phyloP scores from a whole-genome alignment of 1,140 invertebrate species.

The Pogonomyrmex californicus region DNA sequence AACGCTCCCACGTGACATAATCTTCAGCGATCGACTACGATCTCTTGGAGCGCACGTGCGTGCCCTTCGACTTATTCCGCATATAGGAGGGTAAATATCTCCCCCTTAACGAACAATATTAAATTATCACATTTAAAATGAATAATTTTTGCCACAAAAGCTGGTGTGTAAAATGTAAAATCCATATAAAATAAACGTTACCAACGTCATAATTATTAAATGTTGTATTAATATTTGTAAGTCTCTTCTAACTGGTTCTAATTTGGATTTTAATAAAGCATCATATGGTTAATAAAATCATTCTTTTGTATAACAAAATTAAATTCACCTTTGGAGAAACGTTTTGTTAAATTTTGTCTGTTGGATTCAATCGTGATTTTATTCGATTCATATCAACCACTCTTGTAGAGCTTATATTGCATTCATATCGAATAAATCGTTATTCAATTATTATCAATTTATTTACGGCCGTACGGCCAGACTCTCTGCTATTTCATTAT shows the following conservation, averaged over 20 bases:
- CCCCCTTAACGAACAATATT: background rate
- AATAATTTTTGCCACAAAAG: background rate
- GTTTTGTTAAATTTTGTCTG: background rate
- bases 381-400: background rate
- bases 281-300: background rate
- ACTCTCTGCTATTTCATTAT: background rate
- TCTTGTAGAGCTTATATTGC: background rate
- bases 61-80: slow-evolving; percentile 34
- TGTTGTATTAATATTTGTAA: background rate
- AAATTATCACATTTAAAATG: background rate
- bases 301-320: background rate
- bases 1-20: slow-evolving; percentile 13
- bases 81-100: slow-evolving; percentile 35
- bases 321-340: background rate
- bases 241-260: slow-evolving; percentile 13
- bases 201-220: background rate
- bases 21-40: slow-evolving; percentile 16
- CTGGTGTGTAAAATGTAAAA: background rate
- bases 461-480: background rate
- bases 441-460: slow-evolving; percentile 34
- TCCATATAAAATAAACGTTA: slow-evolving; percentile 1
- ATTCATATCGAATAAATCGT: slow-evolving; percentile 1
- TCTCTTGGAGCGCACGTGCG: background rate
- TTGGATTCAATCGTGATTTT: background rate
- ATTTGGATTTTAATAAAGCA: slow-evolving; percentile 2